phyloP scores from a whole-genome alignment of 2,113 vertebrate species.

The Eulemur rufifrons region DNA sequence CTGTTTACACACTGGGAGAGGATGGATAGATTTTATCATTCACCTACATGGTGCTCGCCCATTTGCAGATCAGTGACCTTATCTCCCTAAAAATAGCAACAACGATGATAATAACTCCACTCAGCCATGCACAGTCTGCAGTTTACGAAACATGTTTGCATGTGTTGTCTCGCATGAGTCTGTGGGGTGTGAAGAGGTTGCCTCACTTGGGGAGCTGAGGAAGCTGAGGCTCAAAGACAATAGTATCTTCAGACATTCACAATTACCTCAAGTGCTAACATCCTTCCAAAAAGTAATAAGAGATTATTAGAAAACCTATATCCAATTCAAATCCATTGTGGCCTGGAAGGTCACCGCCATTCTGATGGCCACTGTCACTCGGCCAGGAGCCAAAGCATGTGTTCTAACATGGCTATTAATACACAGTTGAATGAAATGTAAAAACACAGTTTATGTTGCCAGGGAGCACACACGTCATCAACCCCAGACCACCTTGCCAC shows the following conservation, averaged over 20 bases:
- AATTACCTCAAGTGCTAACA: neutral
- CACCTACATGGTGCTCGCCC: neutral
- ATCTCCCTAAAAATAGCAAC: neutral
- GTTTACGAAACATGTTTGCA: neutral
- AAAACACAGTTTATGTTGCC: neutral
- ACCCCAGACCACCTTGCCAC: neutral
- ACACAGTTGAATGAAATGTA: neutral
- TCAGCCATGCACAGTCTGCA: neutral
- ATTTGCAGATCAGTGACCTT: neutral
- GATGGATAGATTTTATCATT: neutral
- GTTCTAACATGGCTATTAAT: neutral
- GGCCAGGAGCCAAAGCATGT: neutral
- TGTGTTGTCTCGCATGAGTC: neutral
- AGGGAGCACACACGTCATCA: neutral
- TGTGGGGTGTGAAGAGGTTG: neutral
- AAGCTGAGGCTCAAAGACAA: neutral
- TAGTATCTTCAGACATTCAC: neutral
- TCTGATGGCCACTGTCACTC: too few relatives aligned
- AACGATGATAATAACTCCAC: neutral
- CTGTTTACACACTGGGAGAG: neutral
- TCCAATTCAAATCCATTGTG: neutral
- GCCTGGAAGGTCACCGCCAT: too few relatives aligned
- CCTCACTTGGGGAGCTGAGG: neutral
- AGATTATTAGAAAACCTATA: neutral
- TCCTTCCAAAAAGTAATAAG: neutral